Conservation (phyloP, 2,113 vertebrate species). For the Pantherophis guttatus region DNA sequence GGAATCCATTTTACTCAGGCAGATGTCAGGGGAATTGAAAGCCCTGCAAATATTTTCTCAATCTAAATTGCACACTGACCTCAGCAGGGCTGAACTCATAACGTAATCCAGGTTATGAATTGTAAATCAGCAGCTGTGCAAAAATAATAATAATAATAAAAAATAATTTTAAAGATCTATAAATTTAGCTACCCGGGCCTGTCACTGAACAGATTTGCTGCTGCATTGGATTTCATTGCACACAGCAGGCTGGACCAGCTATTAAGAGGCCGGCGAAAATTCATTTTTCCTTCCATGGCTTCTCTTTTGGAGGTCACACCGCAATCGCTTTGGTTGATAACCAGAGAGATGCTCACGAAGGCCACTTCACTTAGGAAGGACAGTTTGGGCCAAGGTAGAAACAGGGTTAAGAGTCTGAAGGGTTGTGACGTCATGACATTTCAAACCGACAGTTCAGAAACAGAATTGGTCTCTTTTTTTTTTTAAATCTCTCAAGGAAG, state of each 20-base stretch:
- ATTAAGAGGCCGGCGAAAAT: not conserved
- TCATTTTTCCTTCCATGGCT: not conserved
- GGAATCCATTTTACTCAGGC: slow-evolving; percentile 41
- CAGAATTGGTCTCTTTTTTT: not conserved
- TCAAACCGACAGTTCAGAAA: not conserved
- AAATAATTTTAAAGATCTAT: slow-evolving; percentile 49
- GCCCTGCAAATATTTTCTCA: slow-evolving; percentile 54
- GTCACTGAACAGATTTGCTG: not conserved
- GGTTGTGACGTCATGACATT: not conserved
- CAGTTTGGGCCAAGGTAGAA: not conserved
- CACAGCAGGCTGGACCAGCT: not conserved
- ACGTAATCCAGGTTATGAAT: slow-evolving; percentile 56
- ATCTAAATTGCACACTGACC: slow-evolving; percentile 51
- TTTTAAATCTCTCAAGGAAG: not conserved
- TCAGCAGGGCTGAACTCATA: slow-evolving; percentile 42
- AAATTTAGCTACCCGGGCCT: slow-evolving; percentile 19
- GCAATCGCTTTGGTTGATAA: not conserved
- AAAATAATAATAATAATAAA: slow-evolving; percentile 53
- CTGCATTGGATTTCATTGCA: slow-evolving; percentile 1
- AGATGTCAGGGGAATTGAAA: slow-evolving; percentile 51
- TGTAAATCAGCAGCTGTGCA: slow-evolving; percentile 54
- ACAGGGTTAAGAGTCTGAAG: not conserved
- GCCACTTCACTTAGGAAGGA: not conserved
- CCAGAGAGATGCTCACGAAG: not conserved
- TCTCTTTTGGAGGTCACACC: not conserved